Evolutionary conservation across 2,797 vertebrate genomes (phyloP), one percentile per base, ranked within the genome.

Genomic region (Balearica regulorum): DNA sequence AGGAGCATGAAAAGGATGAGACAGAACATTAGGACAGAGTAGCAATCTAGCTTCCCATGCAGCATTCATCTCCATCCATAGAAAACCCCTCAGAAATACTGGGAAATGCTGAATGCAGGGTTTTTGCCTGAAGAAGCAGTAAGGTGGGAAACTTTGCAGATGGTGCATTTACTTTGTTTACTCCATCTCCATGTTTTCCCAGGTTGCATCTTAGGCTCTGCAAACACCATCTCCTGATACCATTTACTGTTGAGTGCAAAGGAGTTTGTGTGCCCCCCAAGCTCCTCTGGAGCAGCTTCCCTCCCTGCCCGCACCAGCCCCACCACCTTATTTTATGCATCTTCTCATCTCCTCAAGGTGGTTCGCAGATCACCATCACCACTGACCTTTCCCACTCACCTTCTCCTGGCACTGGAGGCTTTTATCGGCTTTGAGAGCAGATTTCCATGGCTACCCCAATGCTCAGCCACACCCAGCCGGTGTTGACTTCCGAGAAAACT

Each of bases 211-310:
- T 71, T 39, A 76, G 21, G 29, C 20, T 75, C 58, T 91, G 41
- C 35, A 65, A 79, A 65, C 24, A 44, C 16, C 5, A 69, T 90
- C 26, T 62, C n/a, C 41, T 24, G 31, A 35, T 43, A 48, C 28
- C 4, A 1, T 53, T 57, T 53, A 35, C 48, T 31, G 12, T 9
- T n/a, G n/a, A 72, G 26, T 0, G 0, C 33, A 66, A 48, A 83
- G 22, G 16, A 60, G 24, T 54, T 90, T 78, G 10, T 54, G n/a
- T 4, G 1, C 9, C 19, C 58, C 55, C 26, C 1, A 5, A 35
- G 37, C 21, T 78, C 15, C 33, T 79, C 20, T 6, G 15, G 43
- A 65, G n/a, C 21, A 39, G 18, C 53, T 87, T 89, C 54, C 13
- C 44, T 78, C 25, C 24, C 8, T 17, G 68, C 35, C 51, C n/a